These are phyloP conservation scores for Atherix ibis DNA, from an alignment of 2,888 invertebrate genomes.

Conservation along the genomic window DNA sequence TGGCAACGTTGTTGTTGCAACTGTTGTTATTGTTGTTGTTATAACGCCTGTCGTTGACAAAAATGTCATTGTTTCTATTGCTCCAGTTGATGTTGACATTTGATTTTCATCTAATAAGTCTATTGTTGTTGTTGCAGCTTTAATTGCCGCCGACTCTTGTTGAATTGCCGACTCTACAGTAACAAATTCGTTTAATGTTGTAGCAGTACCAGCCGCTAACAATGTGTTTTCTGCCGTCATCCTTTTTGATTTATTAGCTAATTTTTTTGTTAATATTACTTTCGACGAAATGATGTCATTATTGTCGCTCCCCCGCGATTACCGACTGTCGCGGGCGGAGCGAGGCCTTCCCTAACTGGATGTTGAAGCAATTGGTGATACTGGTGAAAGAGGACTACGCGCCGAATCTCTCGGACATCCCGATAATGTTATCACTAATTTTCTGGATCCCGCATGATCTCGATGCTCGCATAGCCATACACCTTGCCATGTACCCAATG, in stretches of 20 bases:
- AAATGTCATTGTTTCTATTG: too few species aligned
- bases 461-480: slow-evolving; percentile 97
- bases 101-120: too few species aligned
- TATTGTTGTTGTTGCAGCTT: too few species aligned
- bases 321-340: slow-evolving; percentile 39
- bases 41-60: too few species aligned
- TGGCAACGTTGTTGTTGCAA: too few species aligned
- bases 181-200: too few species aligned
- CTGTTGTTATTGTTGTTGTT: too few species aligned
- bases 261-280: slow-evolving; percentile 33
- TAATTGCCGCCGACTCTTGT: too few species aligned
- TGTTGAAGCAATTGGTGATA: slow-evolving; percentile 72
- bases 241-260: slow-evolving; percentile 25
- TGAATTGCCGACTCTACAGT: too few species aligned
- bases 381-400: slow-evolving; percentile 74
- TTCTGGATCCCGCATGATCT: slow-evolving; percentile 86
- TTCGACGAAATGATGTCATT: slow-evolving; percentile 35
- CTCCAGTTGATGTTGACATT: too few species aligned
- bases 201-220: slow-evolving; percentile 21
- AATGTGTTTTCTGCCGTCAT: too few species aligned
- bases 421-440: slow-evolving; percentile 75
- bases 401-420: slow-evolving; percentile 78
- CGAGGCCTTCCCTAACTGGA: slow-evolving; percentile 74
- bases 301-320: slow-evolving; percentile 36
- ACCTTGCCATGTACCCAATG: slow-evolving; percentile 95